phyloP scores from a whole-genome alignment of 2,888 invertebrate genomes.

The Pachycephus smyrnensis region DNA sequence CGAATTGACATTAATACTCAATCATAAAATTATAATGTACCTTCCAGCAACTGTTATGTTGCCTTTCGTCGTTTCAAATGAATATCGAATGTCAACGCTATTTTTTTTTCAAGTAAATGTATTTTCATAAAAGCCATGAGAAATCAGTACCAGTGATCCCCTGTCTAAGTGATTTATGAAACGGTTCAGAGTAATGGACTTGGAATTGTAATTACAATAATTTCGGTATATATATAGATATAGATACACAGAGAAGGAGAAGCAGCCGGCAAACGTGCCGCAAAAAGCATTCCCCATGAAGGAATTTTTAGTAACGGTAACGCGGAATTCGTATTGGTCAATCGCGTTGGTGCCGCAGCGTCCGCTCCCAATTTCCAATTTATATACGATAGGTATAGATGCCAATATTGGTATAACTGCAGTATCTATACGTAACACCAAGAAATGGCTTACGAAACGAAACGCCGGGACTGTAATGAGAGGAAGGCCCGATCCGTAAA shows the following conservation, averaged over 20 bases:
- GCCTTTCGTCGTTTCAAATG: background rate
- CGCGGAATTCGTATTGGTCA: background rate
- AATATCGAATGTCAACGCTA: background rate
- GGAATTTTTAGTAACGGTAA: background rate
- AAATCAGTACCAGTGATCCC: background rate
- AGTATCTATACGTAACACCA: background rate
- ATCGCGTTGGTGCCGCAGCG: background rate
- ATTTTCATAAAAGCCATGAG: background rate
- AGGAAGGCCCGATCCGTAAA: background rate
- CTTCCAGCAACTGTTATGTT: too few species aligned
- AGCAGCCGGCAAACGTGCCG: background rate
- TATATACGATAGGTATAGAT: background rate
- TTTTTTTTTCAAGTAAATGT: background rate
- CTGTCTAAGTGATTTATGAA: background rate
- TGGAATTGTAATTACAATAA: background rate
- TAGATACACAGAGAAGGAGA: background rate
- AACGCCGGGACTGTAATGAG: background rate
- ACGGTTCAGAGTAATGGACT: background rate
- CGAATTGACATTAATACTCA: too few species aligned
- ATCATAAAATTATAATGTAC: too few species aligned
- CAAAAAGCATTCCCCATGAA: background rate
- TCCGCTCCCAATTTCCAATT: background rate
- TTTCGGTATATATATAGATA: background rate
- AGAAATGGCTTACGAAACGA: background rate
- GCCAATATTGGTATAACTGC: background rate